These are phyloP conservation scores for Drosophila miranda DNA, from an alignment of 1,140 invertebrate species.

Conservation along the genomic window DNA sequence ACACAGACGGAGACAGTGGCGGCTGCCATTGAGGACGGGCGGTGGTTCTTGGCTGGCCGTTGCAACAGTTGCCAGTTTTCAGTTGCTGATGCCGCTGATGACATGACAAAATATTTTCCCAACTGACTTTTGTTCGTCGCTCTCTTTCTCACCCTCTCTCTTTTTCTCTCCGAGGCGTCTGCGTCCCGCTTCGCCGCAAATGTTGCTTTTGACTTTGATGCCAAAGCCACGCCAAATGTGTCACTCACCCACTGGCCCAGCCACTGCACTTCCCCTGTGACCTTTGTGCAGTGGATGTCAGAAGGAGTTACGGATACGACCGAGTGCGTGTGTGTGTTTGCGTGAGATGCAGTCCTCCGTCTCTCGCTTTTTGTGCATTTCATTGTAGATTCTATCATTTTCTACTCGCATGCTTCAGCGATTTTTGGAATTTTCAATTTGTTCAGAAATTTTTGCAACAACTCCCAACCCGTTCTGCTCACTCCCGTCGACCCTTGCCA, in stretches of 20 bases:
- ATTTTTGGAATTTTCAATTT: slow-evolving; percentile 80
- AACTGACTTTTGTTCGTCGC: slow-evolving; percentile 59
- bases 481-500: not conserved
- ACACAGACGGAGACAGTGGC: slow-evolving; percentile 33
- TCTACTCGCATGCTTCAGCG: slow-evolving; percentile 74
- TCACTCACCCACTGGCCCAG: slow-evolving; percentile 10
- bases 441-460: slow-evolving; percentile 72
- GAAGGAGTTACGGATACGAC: slow-evolving; percentile 35
- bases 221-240: slow-evolving; percentile 61
- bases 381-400: slow-evolving; percentile 79
- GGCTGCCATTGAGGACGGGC: slow-evolving; percentile 13
- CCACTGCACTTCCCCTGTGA: slow-evolving; percentile 18
- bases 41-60: slow-evolving; percentile 17
- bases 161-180: not conserved
- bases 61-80: slow-evolving; percentile 67
- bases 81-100: slow-evolving; percentile 63
- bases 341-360: slow-evolving; percentile 15
- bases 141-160: not conserved
- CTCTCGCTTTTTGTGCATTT: slow-evolving; percentile 65
- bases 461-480: not conserved
- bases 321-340: slow-evolving; percentile 49
- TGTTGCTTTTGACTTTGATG: slow-evolving; percentile 75
- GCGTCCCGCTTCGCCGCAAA: slow-evolving; percentile 24
- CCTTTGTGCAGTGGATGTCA: slow-evolving; percentile 48
- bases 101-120: slow-evolving; percentile 80